Base-by-base conservation (phyloP, 2,113 vertebrate genomes). In the Platichthys stellatus region DNA sequence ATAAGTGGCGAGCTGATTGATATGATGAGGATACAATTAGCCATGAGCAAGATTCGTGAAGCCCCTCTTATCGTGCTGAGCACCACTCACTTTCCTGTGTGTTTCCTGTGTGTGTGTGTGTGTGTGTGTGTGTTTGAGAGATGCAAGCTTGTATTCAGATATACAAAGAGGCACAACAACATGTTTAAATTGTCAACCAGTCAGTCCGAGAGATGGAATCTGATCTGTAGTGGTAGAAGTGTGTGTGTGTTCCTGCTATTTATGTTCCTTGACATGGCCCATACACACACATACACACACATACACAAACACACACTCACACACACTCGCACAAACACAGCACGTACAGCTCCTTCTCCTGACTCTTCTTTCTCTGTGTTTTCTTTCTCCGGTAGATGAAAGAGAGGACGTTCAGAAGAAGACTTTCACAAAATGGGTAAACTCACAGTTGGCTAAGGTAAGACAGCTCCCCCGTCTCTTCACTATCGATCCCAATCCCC, bases 401-500 rank as follows among this genome's bases (percentile, higher is more conserved):
- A 95, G 98, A 91, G 97, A 99, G 95, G 98, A 97, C 93, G 95
- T 99, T 93, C 98, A 99, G 94, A 99, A 98, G 96, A 99, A 99
- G 96, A 98, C 97, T 93, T 99, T 99, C 96, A 97, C 97, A 92
- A 99, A 99, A 96, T 99, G 98, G 98, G 96, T 99, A 95, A 99
- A 98, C 93, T 95, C 96, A 80, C 97, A 99, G 90, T 95, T 99
- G 92, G 85, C 95, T 92, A 99, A 99, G 97, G 98, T 99, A 97
- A 92, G 91, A n/a, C 28, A 7, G 0, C 8, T 24, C 31, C 31
- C 31, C 21, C 15, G 47, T 61, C 38, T 60, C 24, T 56, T 21
- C 23, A 17, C 53, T 63, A 40, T 43, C 3, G 7, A 24, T 5
- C 43, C 8, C 14, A 2, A 61, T n/a, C 11, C 12, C 8, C 17